Conservation (phyloP, 1,140 invertebrate genomes). For the Halesus radiatus region DNA sequence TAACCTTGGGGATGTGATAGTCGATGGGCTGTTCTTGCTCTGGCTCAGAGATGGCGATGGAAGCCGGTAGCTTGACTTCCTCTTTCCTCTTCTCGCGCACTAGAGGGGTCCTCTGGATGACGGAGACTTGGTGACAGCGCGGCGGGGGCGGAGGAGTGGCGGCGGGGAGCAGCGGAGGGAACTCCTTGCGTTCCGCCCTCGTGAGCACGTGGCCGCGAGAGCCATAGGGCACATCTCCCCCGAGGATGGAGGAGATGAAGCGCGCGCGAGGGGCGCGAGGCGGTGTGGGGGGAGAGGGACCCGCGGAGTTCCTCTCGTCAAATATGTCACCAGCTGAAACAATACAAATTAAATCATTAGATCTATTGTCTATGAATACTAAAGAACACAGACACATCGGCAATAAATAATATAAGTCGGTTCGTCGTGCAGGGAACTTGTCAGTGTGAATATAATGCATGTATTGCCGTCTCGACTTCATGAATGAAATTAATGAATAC, state of each 20-base stretch:
- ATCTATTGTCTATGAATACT: no score
- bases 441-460: no score
- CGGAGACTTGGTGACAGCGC: slow-evolving; percentile 78
- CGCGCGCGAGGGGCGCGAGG: slow-evolving; percentile 69
- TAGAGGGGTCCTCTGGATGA: slow-evolving; percentile 85
- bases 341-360: slow-evolving; percentile 19
- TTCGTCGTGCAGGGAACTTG: no score
- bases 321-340: slow-evolving; percentile 69
- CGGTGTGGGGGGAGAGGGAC: slow-evolving; percentile 61
- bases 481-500: slow-evolving; percentile 37
- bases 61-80: slow-evolving; percentile 68
- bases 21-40: slow-evolving; percentile 89
- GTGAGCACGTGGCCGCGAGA: slow-evolving; percentile 81
- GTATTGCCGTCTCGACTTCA: slow-evolving; percentile 8
- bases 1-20: slow-evolving; percentile 86
- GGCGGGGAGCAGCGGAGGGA: slow-evolving; percentile 68
- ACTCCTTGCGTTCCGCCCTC: slow-evolving; percentile 84
- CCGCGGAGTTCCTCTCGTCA: slow-evolving; percentile 61
- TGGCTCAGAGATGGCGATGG: slow-evolving; percentile 69
- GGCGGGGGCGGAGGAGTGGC: slow-evolving; percentile 71
- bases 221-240: slow-evolving; percentile 82
- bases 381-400: no score
- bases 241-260: slow-evolving; percentile 83
- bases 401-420: no score
- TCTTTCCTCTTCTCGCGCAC: slow-evolving; percentile 69